Evolutionary conservation across 2,113 vertebrate genomes (phyloP), one percentile per base, ranked within the genome.

Genomic region (Callipepla californica): DNA sequence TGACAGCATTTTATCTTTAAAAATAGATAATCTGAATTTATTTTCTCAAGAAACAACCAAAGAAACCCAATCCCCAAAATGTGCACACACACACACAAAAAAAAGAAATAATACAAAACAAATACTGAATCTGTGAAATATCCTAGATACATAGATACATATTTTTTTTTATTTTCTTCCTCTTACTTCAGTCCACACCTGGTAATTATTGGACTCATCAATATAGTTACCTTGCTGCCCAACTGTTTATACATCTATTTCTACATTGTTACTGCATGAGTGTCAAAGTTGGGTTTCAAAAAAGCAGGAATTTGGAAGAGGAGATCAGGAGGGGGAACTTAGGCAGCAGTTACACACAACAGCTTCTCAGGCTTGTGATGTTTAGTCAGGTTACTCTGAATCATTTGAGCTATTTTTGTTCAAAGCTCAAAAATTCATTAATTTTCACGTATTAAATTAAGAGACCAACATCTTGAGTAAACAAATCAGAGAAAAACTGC

Each of bases 111-210:
- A 36, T 25, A 15, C 38, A 62, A 62, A 62, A 17, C 22, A 73
- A 18, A 59, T 7, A 47, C 4, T 57, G 40, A 30, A 73, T 9
- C 22, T 2, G 0, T 6, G 1, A 58, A 74, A 48, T 14, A 83
- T 3, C 32, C 73, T 30, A 57, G 23, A 32, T 34, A 34, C 1
- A 9, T 16, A 1, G n/a, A n/a, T n/a, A n/a, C n/a, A n/a, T n/a
- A n/a, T n/a, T 2, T 7, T 7, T 4, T 26, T 3, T 3, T 22
- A 73, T 58, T 44, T n/a, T 17, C 11, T 14, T 53, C 17, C 38
- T 77, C 58, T 61, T 47, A 44, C 23, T 55, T 70, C 17, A 81
- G 44, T 19, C 13, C 26, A 7, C 5, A 74, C 3, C 36, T 47
- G 38, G 19, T 53, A 36, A 58, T 40, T 66, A 53, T 25, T 59